Base-by-base conservation (phyloP, 2,888 invertebrate species). In the Nycteola revayana region DNA sequence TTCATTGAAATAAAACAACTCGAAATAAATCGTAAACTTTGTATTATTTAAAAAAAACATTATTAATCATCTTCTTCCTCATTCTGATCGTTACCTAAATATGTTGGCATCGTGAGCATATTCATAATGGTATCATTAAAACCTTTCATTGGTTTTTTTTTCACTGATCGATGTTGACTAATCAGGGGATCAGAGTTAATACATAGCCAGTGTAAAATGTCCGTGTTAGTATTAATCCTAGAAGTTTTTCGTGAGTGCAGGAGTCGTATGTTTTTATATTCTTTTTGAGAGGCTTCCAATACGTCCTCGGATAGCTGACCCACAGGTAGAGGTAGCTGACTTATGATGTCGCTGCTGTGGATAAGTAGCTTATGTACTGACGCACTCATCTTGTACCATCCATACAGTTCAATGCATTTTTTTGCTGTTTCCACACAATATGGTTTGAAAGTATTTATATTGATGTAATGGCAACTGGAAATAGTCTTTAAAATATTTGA, bases 401-500 rank as follows among this genome's bases (percentile, higher is more conserved):
- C 18, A 32, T 32, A 25, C 10, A 32, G 10, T 17, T 20, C 25
- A 25, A 21, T 17, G 25, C 25, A 20, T 10, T 25, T 11, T 25
- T 32, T 25, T 18, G 14, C 32, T 25, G 25, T 18, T 25, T 11
- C 21, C 17, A 34, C 10, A 24, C 33, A 28, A 23, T 28, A 34
- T 14, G 3, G 14, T 34, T 24, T 34, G 5, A 18, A 34, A 18
- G 17, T 34, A 9, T 28, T 10, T 8, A 18, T 24, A 7, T 28
- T 33, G 5, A 37, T 18, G 9, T 27, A 20, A 23, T 32, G 25
- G n/a, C 42, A 31, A 29, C 34, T 24, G 11, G 31, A 42, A 24
- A 42, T 34, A 10, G 30, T 28, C 10, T 27, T 28, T 10, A 42
- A 28, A 32, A 43, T 43, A 29, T 31, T 33, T 21, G 32, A 26